phyloP scores from a whole-genome alignment of 2,113 vertebrate species.

The Cettia cetti region DNA sequence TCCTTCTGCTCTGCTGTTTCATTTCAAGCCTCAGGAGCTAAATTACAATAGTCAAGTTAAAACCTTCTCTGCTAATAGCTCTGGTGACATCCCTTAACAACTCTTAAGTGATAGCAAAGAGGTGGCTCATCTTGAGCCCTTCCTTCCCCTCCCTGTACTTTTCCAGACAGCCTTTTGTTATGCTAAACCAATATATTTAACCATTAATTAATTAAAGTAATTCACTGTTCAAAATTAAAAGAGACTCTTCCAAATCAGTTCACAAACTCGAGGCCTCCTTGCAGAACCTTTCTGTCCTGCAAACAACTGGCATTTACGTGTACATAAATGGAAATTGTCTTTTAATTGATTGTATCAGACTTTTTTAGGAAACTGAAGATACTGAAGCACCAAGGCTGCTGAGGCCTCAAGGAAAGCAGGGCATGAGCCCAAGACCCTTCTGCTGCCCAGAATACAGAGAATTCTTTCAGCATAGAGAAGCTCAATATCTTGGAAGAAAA shows the following conservation, averaged over 20 bases:
- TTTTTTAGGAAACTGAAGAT: background rate
- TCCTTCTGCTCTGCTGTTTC: background rate
- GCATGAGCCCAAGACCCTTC: background rate
- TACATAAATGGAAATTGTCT: background rate
- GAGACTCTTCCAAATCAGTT: background rate
- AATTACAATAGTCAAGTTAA: constrained; percentile 21
- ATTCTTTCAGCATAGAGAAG: background rate
- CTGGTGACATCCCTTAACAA: constrained; percentile 35
- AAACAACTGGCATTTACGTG: background rate
- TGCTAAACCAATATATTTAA: constrained; percentile 15
- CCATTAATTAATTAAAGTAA: constrained; percentile 14
- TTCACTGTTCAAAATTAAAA: background rate
- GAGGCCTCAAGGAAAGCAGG: background rate
- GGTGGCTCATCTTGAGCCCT: background rate
- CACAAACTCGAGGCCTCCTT: background rate
- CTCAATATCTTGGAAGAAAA: background rate
- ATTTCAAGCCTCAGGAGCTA: constrained; percentile 8
- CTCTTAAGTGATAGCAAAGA: constrained; percentile 7
- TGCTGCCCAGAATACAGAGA: background rate
- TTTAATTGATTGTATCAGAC: background rate
- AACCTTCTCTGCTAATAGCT: constrained; percentile 19
- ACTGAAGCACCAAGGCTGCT: background rate
- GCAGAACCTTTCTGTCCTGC: background rate
- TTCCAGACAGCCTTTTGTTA: constrained; percentile 22
- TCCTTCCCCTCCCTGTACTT: background rate